Evolutionary conservation across 1,140 invertebrate species (phyloP).

Genomic region (Rhynchophorus ferrugineus): DNA sequence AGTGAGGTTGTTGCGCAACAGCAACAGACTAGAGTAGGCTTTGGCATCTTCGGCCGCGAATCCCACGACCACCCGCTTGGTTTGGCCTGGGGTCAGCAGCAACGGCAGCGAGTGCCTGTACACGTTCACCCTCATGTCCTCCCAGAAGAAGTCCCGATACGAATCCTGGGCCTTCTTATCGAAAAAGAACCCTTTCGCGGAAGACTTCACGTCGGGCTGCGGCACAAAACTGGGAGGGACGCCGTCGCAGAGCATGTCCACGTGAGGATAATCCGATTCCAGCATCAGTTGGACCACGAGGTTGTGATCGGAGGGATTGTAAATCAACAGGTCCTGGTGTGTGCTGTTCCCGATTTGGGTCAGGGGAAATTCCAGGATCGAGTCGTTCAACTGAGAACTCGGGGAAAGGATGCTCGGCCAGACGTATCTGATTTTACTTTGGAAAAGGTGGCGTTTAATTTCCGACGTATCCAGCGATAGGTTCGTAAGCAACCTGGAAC

Average conservation of each 20-base stretch:
- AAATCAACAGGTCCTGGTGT: constrained; percentile 51
- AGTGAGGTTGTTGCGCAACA: constrained; percentile 83
- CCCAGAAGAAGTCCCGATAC: constrained; percentile 23
- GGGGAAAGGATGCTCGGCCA: constrained; percentile 58
- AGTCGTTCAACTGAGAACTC: constrained; percentile 41
- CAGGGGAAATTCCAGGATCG: constrained; percentile 62
- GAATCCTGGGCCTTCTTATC: constrained; percentile 13
- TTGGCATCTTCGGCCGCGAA: constrained; percentile 39
- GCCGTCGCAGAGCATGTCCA: constrained; percentile 44
- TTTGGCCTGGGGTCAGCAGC: constrained; percentile 43
- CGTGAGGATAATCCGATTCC: constrained; percentile 50
- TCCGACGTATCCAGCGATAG: constrained; percentile 70
- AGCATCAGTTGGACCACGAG: constrained; percentile 56
- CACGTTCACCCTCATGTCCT: constrained; percentile 23
- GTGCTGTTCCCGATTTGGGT: constrained; percentile 75
- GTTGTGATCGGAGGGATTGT: constrained; percentile 55
- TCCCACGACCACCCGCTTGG: constrained; percentile 21
- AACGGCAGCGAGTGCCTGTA: constrained; percentile 33
- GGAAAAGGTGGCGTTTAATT: constrained; percentile 64
- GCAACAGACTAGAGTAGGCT: constrained; percentile 41
- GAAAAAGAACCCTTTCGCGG: constrained; percentile 33
- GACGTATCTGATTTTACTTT: constrained; percentile 58
- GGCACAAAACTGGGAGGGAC: constrained; percentile 39
- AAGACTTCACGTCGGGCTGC: constrained; percentile 8
- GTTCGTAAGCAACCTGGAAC: constrained; percentile 50